phyloP scores from a whole-genome alignment of 2,797 vertebrate genomes.

The Spinus olivaceus region DNA sequence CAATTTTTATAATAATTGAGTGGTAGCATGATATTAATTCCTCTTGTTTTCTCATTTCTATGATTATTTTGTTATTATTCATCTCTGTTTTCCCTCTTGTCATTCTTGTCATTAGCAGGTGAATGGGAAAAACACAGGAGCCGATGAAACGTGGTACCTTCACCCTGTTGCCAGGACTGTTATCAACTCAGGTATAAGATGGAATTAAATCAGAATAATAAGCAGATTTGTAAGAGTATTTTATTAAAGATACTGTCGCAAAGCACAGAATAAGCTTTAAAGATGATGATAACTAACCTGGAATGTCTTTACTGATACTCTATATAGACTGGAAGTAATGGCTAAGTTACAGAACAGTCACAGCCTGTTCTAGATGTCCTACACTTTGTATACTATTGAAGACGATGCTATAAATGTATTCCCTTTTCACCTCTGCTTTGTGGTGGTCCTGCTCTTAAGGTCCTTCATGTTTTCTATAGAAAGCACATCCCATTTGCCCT shows the following conservation, averaged over 20 bases:
- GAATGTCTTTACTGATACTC: slow-evolving; percentile 8
- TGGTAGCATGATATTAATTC: background rate
- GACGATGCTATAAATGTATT: background rate
- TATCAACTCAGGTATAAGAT: background rate
- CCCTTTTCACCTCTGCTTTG: background rate
- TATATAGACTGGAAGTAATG: slow-evolving; percentile 36
- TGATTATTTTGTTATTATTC: background rate
- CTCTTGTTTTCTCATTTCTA: background rate
- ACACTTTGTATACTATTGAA: background rate
- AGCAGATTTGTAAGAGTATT: slow-evolving; percentile 50
- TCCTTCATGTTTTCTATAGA: background rate
- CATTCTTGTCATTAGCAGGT: background rate
- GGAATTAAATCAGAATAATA: slow-evolving; percentile 65
- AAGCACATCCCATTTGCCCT: background rate
- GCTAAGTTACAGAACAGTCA: slow-evolving; percentile 54
- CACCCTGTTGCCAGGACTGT: background rate
- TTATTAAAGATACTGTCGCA: slow-evolving; percentile 60
- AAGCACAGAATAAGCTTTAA: slow-evolving; percentile 62
- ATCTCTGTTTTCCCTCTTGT: background rate
- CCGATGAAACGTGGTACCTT: background rate
- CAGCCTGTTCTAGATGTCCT: slow-evolving; percentile 52
- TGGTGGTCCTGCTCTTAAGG: background rate
- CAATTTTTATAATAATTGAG: background rate
- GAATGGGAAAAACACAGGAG: background rate
- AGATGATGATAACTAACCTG: slow-evolving; percentile 44